Evolutionary conservation across 2,888 invertebrate species (phyloP).

Genomic region (Agrotis exclamationis): DNA sequence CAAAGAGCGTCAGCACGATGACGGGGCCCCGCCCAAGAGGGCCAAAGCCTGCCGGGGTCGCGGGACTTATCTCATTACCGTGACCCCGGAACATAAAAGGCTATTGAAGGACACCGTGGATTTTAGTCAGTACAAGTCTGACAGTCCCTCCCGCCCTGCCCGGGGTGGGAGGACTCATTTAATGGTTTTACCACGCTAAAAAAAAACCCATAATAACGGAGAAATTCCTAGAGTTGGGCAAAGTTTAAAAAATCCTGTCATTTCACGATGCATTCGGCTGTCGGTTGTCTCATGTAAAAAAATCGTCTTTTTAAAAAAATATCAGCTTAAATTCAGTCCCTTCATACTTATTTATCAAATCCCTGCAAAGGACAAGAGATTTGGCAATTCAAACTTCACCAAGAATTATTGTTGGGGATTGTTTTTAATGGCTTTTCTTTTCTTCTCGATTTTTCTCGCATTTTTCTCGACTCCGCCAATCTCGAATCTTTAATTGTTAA

Average conservation of each 20-base stretch:
- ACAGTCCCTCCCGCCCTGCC: too few species aligned
- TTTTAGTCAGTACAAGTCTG: too few species aligned
- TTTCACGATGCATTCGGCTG: neutral
- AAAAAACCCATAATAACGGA: too few species aligned
- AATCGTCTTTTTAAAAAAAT: conserved; percentile 4
- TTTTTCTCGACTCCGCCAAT: conserved; percentile 38
- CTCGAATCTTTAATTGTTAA: conserved; percentile 58
- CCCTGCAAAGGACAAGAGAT: conserved; percentile 74
- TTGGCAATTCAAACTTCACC: conserved; percentile 53
- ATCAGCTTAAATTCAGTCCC: conserved; percentile 21
- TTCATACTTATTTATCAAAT: conserved; percentile 74
- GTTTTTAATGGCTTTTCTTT: conserved; percentile 84
- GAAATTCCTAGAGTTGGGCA: too few species aligned
- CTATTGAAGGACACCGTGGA: too few species aligned
- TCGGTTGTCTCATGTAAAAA: neutral
- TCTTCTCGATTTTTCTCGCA: conserved; percentile 52
- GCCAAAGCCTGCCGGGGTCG: too few species aligned
- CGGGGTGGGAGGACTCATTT: too few species aligned
- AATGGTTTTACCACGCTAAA: too few species aligned
- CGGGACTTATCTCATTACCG: too few species aligned
- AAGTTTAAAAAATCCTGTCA: neutral
- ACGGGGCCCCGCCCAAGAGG: too few species aligned
- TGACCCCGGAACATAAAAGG: too few species aligned
- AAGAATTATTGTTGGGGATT: conserved; percentile 81
- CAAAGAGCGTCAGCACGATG: too few species aligned